A percentile compares a stretch with the other conserved stretches of the same genome.
Evolutionary conservation across 2,888 invertebrate species (phyloP).

Genomic region (Athripsodes cinereus): DNA sequence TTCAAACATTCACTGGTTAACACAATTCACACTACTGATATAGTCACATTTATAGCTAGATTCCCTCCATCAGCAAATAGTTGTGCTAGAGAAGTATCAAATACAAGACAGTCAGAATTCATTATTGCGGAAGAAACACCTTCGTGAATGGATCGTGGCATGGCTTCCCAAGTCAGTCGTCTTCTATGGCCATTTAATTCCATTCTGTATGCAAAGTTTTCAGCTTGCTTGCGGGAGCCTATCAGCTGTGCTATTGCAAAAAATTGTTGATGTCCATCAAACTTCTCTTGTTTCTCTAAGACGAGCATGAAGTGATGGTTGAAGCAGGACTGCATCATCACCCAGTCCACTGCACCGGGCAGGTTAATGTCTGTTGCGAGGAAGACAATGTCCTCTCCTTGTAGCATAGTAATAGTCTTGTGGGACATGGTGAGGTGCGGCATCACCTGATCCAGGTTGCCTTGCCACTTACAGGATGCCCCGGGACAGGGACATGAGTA

Average conservation of each 20-base stretch:
- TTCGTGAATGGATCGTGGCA: conserved; percentile 97
- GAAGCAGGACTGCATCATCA: conserved; percentile 99
- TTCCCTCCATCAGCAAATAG: conserved; percentile 99
- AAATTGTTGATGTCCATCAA: conserved; percentile 93
- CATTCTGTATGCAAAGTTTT: conserved; percentile 96
- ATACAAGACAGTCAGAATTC: conserved; percentile 97
- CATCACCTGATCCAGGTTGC: conserved; percentile 97
- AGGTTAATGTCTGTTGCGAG: conserved; percentile 98
- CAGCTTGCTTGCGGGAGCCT: conserved; percentile 97
- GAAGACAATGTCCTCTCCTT: conserved; percentile 99
- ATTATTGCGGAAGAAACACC: conserved; percentile 96
- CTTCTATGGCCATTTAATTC: conserved; percentile 94
- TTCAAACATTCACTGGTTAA: conserved; percentile 2
- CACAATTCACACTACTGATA: conserved; percentile 72
- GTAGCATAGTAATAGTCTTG: conserved; percentile 96
- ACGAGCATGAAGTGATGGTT: conserved; percentile 99
- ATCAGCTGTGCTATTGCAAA: conserved; percentile 99
- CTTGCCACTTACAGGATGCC: conserved; percentile 99
- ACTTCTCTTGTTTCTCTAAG: conserved; percentile 96
- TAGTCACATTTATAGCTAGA: conserved; percentile 98
- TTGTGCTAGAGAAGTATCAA: conserved; percentile 97
- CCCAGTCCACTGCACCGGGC: conserved; percentile 99
- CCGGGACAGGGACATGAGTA: conserved; percentile 99
- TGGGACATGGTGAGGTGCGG: conserved; percentile 95
- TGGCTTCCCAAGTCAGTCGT: conserved; percentile 97